Percentiles rank a stretch among this genome's conserved stretches.
Conservation (phyloP, 1,140 invertebrate genomes). For the Monochamus saltuarius region DNA sequence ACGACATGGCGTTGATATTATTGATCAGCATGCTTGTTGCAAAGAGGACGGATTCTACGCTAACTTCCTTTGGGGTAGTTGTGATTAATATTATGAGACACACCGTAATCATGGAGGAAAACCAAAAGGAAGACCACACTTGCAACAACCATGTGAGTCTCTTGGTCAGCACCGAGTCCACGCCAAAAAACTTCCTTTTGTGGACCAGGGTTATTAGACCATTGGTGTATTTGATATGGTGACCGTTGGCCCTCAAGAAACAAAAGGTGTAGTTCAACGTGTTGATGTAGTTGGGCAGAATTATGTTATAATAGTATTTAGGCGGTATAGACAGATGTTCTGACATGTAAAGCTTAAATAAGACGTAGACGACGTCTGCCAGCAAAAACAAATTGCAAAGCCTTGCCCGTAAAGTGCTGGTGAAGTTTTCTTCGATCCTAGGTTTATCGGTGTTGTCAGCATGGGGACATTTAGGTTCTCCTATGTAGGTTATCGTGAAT, state of each 20-base stretch:
- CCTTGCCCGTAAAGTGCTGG: too few species aligned
- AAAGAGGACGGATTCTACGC: too few species aligned
- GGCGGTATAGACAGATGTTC: neutral
- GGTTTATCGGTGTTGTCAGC: neutral
- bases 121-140: too few species aligned
- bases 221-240: neutral
- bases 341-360: too few species aligned
- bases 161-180: neutral
- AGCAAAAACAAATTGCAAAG: too few species aligned
- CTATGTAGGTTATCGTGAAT: conserved; percentile 1
- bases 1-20: too few species aligned
- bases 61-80: too few species aligned
- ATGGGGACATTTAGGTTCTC: conserved; percentile 4
- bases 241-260: neutral
- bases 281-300: neutral
- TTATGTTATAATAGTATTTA: neutral
- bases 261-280: neutral
- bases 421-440: neutral
- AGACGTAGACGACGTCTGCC: too few species aligned
- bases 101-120: too few species aligned
- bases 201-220: neutral
- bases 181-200: neutral
- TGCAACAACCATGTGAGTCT: too few species aligned
- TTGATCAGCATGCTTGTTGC: too few species aligned
- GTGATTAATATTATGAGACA: too few species aligned